A percentile compares a stretch with the other conserved stretches of the same genome.
These are phyloP conservation scores for Holothuria leucospilota DNA, from an alignment of 53 echinoderm and acorn worm species.

Conservation along the genomic window DNA sequence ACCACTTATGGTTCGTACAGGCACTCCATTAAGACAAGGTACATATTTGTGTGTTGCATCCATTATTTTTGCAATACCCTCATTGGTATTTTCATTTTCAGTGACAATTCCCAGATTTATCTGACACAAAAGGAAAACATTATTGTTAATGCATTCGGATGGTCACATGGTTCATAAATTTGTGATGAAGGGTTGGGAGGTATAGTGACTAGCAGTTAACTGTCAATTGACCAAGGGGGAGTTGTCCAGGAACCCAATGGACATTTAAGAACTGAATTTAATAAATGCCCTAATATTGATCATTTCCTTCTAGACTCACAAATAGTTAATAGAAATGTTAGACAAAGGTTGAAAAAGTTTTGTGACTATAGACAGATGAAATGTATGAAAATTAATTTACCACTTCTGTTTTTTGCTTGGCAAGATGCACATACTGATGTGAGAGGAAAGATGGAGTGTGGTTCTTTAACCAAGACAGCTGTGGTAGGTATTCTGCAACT, in stretches of 20 bases:
- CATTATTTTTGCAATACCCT: constrained; percentile 5
- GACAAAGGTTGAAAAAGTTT: neutral
- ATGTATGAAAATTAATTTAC: neutral
- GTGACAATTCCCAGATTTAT: neutral
- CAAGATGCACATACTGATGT: neutral
- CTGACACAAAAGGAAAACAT: neutral
- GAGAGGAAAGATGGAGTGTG: neutral
- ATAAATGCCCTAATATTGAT: constrained; percentile 3
- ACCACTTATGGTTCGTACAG: neutral
- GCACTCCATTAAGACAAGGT: neutral
- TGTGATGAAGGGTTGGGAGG: too few species aligned
- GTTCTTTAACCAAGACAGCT: neutral
- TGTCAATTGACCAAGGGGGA: neutral
- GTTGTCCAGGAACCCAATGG: neutral
- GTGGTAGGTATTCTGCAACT: neutral
- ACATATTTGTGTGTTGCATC: neutral
- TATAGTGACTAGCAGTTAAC: too few species aligned
- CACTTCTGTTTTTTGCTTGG: constrained; percentile 27
- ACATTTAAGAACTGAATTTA: neutral
- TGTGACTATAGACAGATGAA: neutral
- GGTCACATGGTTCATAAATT: too few species aligned
- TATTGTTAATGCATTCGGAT: neutral
- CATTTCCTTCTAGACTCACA: too few species aligned
- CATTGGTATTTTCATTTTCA: constrained; percentile 12
- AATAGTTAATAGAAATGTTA: neutral